A percentile compares a stretch with the other conserved stretches of the same genome.
Evolutionary conservation across 2,113 vertebrate genomes (phyloP).

Genomic region (Galeopterus variegatus): DNA sequence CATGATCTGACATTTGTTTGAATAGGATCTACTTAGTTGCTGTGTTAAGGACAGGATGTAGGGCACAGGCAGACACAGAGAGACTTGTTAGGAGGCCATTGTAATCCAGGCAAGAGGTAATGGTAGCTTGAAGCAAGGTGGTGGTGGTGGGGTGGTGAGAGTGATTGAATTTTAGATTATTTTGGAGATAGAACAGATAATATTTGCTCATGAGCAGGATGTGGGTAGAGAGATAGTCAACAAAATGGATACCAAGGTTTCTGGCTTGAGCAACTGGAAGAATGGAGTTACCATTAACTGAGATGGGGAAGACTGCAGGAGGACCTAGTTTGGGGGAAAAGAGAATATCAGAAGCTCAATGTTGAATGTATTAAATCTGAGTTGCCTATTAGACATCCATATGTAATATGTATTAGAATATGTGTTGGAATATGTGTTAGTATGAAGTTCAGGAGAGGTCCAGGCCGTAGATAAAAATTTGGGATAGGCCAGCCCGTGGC

Average conservation of each 20-base stretch:
- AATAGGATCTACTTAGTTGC: not conserved
- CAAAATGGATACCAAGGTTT: not conserved
- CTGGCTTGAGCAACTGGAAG: not conserved
- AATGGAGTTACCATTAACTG: not conserved
- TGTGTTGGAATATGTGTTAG: not conserved
- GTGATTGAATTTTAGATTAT: slow-evolving; percentile 4
- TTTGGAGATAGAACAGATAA: slow-evolving; percentile 39
- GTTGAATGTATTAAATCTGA: not conserved
- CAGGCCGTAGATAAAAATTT: not conserved
- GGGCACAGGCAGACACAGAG: not conserved
- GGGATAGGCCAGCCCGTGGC: no score
- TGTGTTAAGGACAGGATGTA: not conserved
- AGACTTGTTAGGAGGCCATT: not conserved
- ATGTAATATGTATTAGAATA: not conserved
- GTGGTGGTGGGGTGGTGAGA: not conserved
- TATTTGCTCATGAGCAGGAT: not conserved
- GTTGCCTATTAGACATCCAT: not conserved
- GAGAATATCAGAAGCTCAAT: not conserved
- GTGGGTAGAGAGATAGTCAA: not conserved
- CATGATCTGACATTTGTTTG: not conserved
- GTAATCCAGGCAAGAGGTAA: not conserved
- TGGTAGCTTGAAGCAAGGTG: not conserved
- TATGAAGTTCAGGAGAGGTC: not conserved
- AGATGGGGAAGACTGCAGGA: not conserved
- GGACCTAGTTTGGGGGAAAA: not conserved